Percentiles rank a stretch among this genome's conserved stretches.
phyloP scores from a whole-genome alignment of 2,113 vertebrate genomes.

The Dipodomys merriami region DNA sequence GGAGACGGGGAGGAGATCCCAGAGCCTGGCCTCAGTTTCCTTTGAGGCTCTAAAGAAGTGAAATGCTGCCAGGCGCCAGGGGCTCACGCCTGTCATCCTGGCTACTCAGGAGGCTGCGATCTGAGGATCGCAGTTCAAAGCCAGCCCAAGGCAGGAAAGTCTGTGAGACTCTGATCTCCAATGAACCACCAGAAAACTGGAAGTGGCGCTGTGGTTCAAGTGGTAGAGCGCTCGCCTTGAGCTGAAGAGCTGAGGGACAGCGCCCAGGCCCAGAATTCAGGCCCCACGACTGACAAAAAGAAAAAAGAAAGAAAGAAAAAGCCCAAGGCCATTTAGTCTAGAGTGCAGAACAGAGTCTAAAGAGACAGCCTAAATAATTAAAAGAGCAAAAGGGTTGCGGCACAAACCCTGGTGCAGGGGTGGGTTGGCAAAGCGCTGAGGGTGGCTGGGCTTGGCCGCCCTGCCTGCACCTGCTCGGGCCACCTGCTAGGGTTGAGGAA shows the following conservation, averaged over 20 bases:
- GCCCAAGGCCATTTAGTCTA: not conserved
- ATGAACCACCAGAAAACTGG: not conserved
- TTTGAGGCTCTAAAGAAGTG: not conserved
- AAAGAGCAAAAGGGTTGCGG: constrained; percentile 50
- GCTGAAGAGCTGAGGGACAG: too few species aligned
- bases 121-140: too few species aligned
- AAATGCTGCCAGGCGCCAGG: not conserved
- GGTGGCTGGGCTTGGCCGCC: constrained; percentile 17
- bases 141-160: too few species aligned
- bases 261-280: not conserved
- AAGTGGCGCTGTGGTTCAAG: too few species aligned
- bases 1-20: not conserved
- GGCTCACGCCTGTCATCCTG: not conserved
- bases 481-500: constrained; percentile 42
- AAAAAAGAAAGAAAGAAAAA: not conserved
- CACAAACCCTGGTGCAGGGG: constrained; percentile 29
- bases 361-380: constrained; percentile 27
- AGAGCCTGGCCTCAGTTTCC: not conserved
- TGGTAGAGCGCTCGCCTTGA: too few species aligned
- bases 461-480: constrained; percentile 60
- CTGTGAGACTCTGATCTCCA: too few species aligned
- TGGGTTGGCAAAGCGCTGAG: not conserved
- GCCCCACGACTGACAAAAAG: too few species aligned
- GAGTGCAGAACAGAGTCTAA: constrained; percentile 45
- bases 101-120: not conserved